Base-by-base conservation (phyloP, 2,888 invertebrate genomes). In the Habroteleia sp. region DNA sequence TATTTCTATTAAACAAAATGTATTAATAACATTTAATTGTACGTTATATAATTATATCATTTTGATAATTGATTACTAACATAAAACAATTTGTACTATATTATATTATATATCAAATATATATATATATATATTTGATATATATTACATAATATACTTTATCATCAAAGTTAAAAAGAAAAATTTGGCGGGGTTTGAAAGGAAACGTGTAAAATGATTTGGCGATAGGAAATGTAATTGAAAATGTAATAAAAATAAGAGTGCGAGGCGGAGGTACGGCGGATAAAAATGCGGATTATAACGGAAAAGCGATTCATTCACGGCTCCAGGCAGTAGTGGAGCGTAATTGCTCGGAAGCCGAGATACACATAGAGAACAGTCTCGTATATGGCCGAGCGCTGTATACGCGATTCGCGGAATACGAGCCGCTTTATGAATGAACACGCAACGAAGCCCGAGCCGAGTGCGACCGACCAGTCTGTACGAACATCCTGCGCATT, bases 361-460 rank as follows among this genome's bases (percentile, higher is more conserved):
- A 27, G 62, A 68, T 66, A 62, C 54, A 56, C 62, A 42, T 50
- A 33, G 54, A 48, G 48, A n/a, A n/a, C n/a, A n/a, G n/a, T n/a
- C n/a, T n/a, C n/a, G n/a, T n/a, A n/a, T n/a, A n/a, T n/a, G n/a
- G n/a, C n/a, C n/a, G n/a, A n/a, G n/a, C n/a, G n/a, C n/a, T n/a
- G n/a, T n/a, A n/a, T 37, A 41, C 56, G 27, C 56, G 56, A 29
- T 66, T 66, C 66, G 66, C 39, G 48, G 66, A 66, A 66, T 56
- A 56, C 56, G 56, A 54, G 62, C 27, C 25, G 82, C 79, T 83
- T 87, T 87, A 87, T 88, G 88, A 87, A 88, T 87, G 87, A 87
- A 83, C 85, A 87, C 85, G 86, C 86, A 84, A 86, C 80, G 75
- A 77, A 60, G 54, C 73, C 75, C 65, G 62, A 79, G 73, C 75